Evolutionary conservation across 2,113 vertebrate species (phyloP).

Genomic region (Haliaeetus leucogaster): DNA sequence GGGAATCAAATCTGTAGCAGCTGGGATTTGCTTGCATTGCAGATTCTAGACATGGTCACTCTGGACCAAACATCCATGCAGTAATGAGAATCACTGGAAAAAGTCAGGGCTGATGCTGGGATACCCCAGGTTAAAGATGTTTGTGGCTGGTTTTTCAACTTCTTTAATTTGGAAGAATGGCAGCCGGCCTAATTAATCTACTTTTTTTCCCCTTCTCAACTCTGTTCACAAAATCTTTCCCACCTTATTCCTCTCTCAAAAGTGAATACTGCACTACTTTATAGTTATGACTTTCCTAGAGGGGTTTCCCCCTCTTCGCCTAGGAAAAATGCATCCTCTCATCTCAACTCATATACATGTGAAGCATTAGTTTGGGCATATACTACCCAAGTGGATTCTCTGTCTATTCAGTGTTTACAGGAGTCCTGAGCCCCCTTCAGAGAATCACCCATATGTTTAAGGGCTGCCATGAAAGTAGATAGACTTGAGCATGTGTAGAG

Average conservation of each 20-base stretch:
- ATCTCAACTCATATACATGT: background rate
- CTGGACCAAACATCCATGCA: background rate
- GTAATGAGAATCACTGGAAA: background rate
- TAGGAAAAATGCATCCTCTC: background rate
- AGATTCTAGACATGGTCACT: background rate
- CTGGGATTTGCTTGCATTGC: background rate
- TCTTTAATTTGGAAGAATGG: background rate
- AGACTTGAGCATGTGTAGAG: background rate
- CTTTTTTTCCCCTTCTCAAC: accelerated
- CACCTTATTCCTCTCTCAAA: background rate
- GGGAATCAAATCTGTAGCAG: background rate
- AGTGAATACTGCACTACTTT: background rate
- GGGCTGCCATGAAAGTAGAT: background rate
- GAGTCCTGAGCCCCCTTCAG: background rate
- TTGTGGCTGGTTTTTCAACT: background rate
- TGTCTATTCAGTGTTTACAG: background rate
- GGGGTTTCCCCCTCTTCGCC: background rate
- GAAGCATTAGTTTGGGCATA: background rate
- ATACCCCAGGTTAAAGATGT: background rate
- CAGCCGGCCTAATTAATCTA: background rate
- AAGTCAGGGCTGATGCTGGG: background rate
- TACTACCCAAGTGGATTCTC: background rate
- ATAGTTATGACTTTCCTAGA: background rate
- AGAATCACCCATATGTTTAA: background rate
- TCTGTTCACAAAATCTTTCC: background rate